Percentiles rank a stretch among this genome's conserved stretches.
Conservation (phyloP, 2,113 vertebrate species). For the Pleuronectes platessa region DNA sequence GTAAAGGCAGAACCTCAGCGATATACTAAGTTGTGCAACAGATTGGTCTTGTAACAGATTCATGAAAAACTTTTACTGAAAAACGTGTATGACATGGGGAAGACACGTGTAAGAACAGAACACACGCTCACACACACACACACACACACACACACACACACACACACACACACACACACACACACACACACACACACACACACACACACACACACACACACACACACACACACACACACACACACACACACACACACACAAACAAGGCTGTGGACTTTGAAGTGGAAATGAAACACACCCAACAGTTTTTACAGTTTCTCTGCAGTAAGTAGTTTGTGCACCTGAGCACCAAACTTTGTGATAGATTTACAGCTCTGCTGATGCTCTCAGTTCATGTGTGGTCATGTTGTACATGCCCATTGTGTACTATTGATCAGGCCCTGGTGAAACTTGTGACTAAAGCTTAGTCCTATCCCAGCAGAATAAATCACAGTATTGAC, state of each 20-base stretch:
- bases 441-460: constrained; percentile 84
- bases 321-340: constrained; percentile 12
- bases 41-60: neutral
- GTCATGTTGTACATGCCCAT: constrained; percentile 80
- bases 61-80: neutral
- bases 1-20: too few species aligned
- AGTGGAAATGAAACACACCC: constrained; percentile 9
- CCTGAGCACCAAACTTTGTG: constrained; percentile 50
- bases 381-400: constrained; percentile 65
- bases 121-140: neutral
- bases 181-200: too few species aligned
- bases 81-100: neutral
- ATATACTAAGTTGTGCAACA: neutral
- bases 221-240: neutral
- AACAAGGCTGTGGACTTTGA: constrained; percentile 28
- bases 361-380: constrained; percentile 69
- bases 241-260: too few species aligned
- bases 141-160: too few species aligned
- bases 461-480: constrained; percentile 80
- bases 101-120: neutral
- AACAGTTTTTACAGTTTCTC: constrained; percentile 21
- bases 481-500: constrained; percentile 86
- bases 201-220: neutral
- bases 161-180: too few species aligned
- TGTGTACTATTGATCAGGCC: constrained; percentile 82